These are phyloP conservation scores for Eilema griseolum DNA, from an alignment of 2,888 invertebrate genomes.

Conservation along the genomic window DNA sequence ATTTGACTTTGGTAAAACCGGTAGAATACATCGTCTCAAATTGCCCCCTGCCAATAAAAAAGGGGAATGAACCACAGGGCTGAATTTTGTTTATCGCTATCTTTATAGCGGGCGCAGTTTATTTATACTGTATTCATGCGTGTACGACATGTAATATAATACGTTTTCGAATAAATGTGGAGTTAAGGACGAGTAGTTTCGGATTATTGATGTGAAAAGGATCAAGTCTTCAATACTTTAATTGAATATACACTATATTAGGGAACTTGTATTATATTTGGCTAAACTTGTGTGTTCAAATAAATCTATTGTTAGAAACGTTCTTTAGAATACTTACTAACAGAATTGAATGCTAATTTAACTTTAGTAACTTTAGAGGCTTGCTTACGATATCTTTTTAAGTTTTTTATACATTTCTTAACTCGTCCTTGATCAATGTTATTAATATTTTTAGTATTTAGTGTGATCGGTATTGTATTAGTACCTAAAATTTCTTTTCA, in stretches of 20 bases:
- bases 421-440: neutral
- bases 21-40: constrained; percentile 83
- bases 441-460: neutral
- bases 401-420: neutral
- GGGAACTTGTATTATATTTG: neutral
- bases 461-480: neutral
- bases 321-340: neutral
- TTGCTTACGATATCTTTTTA: neutral
- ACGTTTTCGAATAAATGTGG: constrained; percentile 73
- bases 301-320: neutral
- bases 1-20: constrained; percentile 62
- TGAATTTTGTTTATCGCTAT: constrained; percentile 86
- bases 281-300: neutral
- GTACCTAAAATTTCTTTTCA: neutral
- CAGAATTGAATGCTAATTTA: neutral
- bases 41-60: constrained; percentile 86
- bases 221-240: constrained; percentile 33
- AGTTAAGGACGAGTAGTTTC: constrained; percentile 70
- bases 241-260: constrained; percentile 28
- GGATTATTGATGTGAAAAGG: constrained; percentile 47
- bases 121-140: constrained; percentile 82
- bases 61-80: constrained; percentile 79
- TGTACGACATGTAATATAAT: constrained; percentile 81
- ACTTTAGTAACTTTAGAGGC: neutral
- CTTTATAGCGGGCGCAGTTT: constrained; percentile 83